phyloP scores from a whole-genome alignment of 2,797 vertebrate genomes.

The Paguma larvata region DNA sequence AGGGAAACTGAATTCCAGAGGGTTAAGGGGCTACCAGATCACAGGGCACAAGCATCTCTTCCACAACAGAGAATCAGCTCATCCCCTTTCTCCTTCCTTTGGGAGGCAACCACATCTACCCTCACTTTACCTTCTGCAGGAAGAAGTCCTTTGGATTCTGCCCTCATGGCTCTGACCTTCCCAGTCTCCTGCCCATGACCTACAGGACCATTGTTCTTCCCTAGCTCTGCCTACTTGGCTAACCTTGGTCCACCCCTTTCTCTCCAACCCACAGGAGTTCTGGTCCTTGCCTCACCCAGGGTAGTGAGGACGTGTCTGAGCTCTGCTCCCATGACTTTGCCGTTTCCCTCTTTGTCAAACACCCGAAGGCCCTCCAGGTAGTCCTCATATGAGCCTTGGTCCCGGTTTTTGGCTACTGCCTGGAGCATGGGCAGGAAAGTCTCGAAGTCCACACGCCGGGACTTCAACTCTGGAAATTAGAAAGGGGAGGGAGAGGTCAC shows the following conservation, averaged over 20 bases:
- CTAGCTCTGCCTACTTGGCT: not conserved
- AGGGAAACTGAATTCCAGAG: not conserved
- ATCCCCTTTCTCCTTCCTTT: not conserved
- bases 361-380: slow-evolving; percentile 94
- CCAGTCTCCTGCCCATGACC: not conserved
- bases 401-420: slow-evolving; percentile 93
- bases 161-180: not conserved
- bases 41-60: not conserved
- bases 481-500: not conserved
- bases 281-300: slow-evolving; percentile 89
- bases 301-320: slow-evolving; percentile 94
- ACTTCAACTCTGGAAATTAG: slow-evolving; percentile 91
- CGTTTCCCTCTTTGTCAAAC: slow-evolving; percentile 96
- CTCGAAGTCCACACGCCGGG: slow-evolving; percentile 94
- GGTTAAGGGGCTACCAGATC: not conserved
- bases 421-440: slow-evolving; percentile 96
- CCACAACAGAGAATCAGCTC: not conserved
- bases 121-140: not conserved
- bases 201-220: not conserved
- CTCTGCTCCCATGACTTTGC: slow-evolving; percentile 95
- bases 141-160: not conserved
- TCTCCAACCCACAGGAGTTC: not conserved
- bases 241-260: not conserved
- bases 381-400: slow-evolving; percentile 94
- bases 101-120: not conserved